Base-by-base conservation (phyloP, 2,113 vertebrate species). In the Procavia capensis region DNA sequence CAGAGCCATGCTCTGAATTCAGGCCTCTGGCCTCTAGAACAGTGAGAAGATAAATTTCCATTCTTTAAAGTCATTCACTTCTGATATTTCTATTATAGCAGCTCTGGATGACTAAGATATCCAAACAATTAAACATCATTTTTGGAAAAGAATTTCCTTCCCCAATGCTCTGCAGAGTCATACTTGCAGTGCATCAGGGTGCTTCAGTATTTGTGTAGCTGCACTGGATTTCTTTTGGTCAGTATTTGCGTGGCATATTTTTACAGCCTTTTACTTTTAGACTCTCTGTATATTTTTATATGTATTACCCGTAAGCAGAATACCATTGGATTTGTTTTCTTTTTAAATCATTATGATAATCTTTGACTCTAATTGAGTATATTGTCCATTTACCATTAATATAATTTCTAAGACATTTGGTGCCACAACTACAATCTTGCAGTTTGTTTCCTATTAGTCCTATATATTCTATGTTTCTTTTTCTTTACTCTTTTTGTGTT, bases 121-220 rank as follows among this genome's bases (percentile, higher is more conserved):
- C 9, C 29, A 7, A 0, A 31, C 27, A 20, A 6, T 0, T 29
- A n/a, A n/a, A 27, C 9, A 7, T 3, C 1, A 0, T n/a, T 31
- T 1, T 9, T 3, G 6, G 64, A 22, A 3, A 39, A 25, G 22
- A 0, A 6, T 24, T 0, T 9, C 34, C 3, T 1, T 13, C 5
- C 19, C 83, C 5, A 13, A 13, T 3, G 14, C 13, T 25, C 70
- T 25, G 20, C 70, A 39, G 13, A 7, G 45, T 10, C 45, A 9
- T 19, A 5, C 4, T 9, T 19, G n/a, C 27, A 24, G 6, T 6
- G 34, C 13, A 14, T 9, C 61, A 8, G 61, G 41, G 34, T 6
- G 2, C 66, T 57, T 31, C 7, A 24, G 1, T 16, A 1, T 25
- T 10, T 31, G 0, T 13, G 25, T 19, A 5, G 31, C 34, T 10